Conservation (phyloP, 2,113 vertebrate species). For the Heterotilapia buettikoferi region DNA sequence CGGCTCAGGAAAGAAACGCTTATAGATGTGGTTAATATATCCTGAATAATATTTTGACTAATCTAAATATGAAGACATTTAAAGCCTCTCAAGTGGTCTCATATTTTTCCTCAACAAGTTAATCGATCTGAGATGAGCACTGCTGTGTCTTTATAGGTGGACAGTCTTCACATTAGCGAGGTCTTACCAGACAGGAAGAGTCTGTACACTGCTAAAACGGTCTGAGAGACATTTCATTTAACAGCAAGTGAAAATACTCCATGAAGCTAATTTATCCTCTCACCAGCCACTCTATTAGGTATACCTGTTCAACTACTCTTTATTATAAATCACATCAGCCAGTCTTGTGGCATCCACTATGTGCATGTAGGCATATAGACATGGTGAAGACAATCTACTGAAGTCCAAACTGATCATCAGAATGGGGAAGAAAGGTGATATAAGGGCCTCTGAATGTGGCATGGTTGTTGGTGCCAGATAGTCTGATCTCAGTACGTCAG, state of each 20-base stretch:
- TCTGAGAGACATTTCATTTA: neutral
- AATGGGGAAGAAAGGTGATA: neutral
- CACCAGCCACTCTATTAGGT: neutral
- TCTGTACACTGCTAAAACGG: slow-evolving; percentile 23
- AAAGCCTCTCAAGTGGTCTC: neutral
- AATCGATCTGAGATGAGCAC: neutral
- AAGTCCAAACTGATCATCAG: neutral
- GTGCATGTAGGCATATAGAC: neutral
- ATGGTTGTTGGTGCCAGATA: neutral
- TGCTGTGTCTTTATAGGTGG: neutral
- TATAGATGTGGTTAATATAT: neutral
- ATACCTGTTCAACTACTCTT: neutral
- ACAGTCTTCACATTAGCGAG: neutral
- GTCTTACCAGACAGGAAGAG: neutral
- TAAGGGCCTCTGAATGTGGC: neutral
- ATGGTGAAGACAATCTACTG: neutral
- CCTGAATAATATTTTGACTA: neutral
- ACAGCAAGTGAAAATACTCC: neutral
- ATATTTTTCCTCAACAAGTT: neutral
- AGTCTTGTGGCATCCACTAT: neutral
- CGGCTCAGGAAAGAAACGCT: neutral
- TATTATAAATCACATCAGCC: neutral
- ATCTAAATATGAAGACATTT: neutral
- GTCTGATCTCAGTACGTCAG: neutral
- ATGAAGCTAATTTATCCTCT: neutral